phyloP scores from a whole-genome alignment of 1,140 invertebrate genomes.

The Eupristina koningsbergeri region DNA sequence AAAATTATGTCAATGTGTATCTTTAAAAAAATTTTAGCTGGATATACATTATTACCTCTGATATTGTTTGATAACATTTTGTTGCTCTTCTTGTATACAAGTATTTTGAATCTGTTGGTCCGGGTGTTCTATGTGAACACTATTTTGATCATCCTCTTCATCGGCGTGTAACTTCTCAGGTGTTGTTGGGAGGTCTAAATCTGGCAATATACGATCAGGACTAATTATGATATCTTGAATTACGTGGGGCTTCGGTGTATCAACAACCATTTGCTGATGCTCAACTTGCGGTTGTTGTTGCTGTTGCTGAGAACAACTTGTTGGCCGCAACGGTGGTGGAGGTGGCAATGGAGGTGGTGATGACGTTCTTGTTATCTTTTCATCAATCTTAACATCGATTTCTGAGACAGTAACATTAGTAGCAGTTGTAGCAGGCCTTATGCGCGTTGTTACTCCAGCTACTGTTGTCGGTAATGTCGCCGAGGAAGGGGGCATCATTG shows the following conservation, averaged over 20 bases:
- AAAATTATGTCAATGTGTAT: no score
- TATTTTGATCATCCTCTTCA: conserved; percentile 37
- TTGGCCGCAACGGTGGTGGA: background rate
- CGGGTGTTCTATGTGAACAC: conserved; percentile 52
- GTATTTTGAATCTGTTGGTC: conserved; percentile 56
- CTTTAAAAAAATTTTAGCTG: no score
- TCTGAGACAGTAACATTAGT: conserved; percentile 51
- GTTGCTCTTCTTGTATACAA: conserved; percentile 37
- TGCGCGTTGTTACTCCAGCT: conserved; percentile 57
- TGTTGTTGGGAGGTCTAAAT: conserved; percentile 59
- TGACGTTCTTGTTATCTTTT: conserved; percentile 41
- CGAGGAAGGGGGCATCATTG: conserved; percentile 58
- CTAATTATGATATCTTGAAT: conserved; percentile 40
- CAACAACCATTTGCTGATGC: background rate
- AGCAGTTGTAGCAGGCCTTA: conserved; percentile 55
- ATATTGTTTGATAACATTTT: conserved; percentile 51
- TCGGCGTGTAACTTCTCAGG: conserved; percentile 47
- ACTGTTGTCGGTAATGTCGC: conserved; percentile 55
- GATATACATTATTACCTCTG: no score
- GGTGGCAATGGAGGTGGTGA: background rate
- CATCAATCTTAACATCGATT: conserved; percentile 53
- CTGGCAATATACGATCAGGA: conserved; percentile 60
- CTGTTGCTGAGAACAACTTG: background rate
- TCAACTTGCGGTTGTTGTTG: background rate
- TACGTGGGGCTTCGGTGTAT: background rate